Evolutionary conservation across 2,888 invertebrate species (phyloP), one percentile per base, ranked within the genome.

Genomic region (Nymphalis urticae): DNA sequence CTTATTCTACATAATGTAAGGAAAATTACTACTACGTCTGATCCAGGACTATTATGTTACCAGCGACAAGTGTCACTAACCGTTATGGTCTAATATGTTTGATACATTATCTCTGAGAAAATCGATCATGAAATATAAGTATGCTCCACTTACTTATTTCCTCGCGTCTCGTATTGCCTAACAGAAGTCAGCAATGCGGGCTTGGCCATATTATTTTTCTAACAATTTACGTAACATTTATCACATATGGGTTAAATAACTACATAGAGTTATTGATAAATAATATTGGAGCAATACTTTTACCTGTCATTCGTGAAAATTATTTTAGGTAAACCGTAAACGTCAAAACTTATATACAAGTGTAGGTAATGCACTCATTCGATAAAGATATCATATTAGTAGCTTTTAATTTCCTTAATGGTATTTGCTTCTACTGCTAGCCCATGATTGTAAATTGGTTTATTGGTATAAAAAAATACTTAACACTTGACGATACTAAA

Each of bases 81-180:
- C 73, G 74, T 73, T 73, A 74, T 70, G 74, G 74, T 72, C 74
- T 73, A 67, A 69, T 74, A 70, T 72, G 70, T 72, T 69, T 62
- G 67, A 72, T 70, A 70, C 61, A 72, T 72, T 72, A 65, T 72
- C 72, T 69, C 70, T 73, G 73, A 71, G 74, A 73, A 73, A 73
- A 74, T 72, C 68, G 68, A 69, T 66, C 70, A 71, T 72, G 72
- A 69, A 74, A 73, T 73, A 72, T 69, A 70, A 73, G 66, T 70
- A 69, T 68, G 72, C 50, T 73, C 72, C 63, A 74, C 64, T 68
- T 71, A 66, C 64, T 68, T 71, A 66, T 66, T 74, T 66, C 72
- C 70, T 67, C 54, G 58, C 72, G 68, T 68, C 65, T 72, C 70
- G 68, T 64, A 63, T 72, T 72, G 68, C 72, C 65, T 68, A 68